A percentile compares a stretch with the other conserved stretches of the same genome.
These are phyloP conservation scores for Centropyge bicolor DNA, from an alignment of 2,797 vertebrate genomes.

Conservation along the genomic window DNA sequence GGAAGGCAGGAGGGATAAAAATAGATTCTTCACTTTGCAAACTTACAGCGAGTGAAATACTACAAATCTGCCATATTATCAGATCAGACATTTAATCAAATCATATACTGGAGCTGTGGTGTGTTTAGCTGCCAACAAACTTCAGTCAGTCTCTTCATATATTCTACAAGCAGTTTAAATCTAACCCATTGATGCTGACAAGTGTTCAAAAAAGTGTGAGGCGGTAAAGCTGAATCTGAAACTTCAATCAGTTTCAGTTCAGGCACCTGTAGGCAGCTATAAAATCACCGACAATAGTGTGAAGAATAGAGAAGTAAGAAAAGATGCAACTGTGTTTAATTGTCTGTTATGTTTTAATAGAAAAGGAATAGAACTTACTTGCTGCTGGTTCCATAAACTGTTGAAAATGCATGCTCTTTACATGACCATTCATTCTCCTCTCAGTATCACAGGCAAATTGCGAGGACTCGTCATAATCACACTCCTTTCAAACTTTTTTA, in stretches of 20 bases:
- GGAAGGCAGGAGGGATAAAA: constrained; percentile 24
- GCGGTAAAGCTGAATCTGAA: constrained; percentile 4
- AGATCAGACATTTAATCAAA: not conserved
- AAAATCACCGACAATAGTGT: constrained; percentile 29
- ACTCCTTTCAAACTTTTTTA: constrained; percentile 80
- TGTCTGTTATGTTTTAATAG: not conserved
- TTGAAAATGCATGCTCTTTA: constrained; percentile 82
- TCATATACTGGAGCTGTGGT: not conserved
- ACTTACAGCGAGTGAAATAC: not conserved
- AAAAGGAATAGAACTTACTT: constrained; percentile 78
- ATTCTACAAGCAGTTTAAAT: not conserved
- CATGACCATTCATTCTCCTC: constrained; percentile 86
- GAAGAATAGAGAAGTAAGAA: constrained; percentile 11
- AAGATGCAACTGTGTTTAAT: not conserved
- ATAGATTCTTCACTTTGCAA: constrained; percentile 10
- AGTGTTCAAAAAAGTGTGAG: not conserved
- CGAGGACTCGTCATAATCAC: constrained; percentile 81
- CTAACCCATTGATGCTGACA: not conserved
- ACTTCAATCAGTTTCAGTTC: constrained; percentile 45
- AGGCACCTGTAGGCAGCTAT: not conserved
- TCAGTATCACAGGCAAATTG: constrained; percentile 74
- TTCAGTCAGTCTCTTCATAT: not conserved
- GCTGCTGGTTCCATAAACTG: constrained; percentile 74
- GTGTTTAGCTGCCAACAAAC: constrained; percentile 9
- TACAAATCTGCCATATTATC: not conserved